Conservation (phyloP, 2,797 vertebrate species). For the Coreius guichenoti region DNA sequence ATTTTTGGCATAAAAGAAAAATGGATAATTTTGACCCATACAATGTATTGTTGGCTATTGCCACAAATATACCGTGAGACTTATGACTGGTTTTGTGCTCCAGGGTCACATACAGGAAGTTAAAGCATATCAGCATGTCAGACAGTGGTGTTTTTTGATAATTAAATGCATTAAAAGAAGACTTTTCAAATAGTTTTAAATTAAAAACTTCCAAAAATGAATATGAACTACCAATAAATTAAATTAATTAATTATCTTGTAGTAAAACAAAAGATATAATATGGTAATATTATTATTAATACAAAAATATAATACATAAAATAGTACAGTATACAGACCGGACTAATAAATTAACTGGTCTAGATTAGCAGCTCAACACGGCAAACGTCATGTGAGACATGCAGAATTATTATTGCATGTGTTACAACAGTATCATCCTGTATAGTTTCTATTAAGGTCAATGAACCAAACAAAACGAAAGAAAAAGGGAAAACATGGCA, state of each 20-base stretch:
- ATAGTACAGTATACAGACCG: background rate
- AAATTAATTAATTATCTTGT: background rate
- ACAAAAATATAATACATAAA: background rate
- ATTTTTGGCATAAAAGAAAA: no score
- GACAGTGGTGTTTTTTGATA: background rate
- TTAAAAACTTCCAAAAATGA: background rate
- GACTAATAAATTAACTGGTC: background rate
- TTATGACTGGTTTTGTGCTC: no score
- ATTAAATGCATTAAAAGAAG: background rate
- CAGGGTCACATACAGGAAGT: background rate
- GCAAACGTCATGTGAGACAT: slow-evolving; percentile 41
- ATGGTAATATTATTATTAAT: background rate
- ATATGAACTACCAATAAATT: background rate
- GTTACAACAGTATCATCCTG: slow-evolving; percentile 47
- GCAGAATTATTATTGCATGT: slow-evolving; percentile 48
- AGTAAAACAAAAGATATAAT: background rate
- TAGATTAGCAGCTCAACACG: slow-evolving; percentile 14
- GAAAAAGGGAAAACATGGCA: slow-evolving; percentile 49
- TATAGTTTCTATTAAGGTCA: slow-evolving; percentile 9
- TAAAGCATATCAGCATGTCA: background rate
- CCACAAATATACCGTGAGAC: no score
- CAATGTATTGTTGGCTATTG: no score
- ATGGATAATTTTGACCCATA: no score
- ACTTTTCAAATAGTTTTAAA: background rate
- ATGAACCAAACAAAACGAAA: slow-evolving; percentile 43